These are phyloP conservation scores for Mastomys natalensis DNA, from an alignment of 2,113 vertebrate genomes.

Conservation along the genomic window DNA sequence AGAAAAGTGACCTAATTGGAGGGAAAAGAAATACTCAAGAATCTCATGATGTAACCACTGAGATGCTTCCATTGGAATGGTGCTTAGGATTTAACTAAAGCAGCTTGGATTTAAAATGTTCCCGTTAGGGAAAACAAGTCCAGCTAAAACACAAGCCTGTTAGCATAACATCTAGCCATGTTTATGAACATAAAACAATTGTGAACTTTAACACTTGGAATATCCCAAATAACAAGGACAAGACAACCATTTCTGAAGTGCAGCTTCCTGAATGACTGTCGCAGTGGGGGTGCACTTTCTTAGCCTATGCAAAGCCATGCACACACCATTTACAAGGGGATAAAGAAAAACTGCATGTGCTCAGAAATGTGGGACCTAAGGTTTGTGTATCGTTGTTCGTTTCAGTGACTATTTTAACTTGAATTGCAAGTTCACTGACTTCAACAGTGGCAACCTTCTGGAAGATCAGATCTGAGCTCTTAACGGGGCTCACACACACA, in stretches of 20 bases:
- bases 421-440: conserved; percentile 61
- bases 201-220: conserved; percentile 65
- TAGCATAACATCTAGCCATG: conserved; percentile 22
- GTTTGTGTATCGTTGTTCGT: neutral
- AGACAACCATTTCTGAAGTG: conserved; percentile 72
- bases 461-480: conserved; percentile 49
- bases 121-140: neutral
- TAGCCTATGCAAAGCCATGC: conserved; percentile 57
- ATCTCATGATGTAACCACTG: conserved; percentile 54
- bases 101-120: conserved; percentile 35
- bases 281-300: conserved; percentile 19
- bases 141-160: neutral
- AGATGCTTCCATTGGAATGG: conserved; percentile 18
- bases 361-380: conserved; percentile 67
- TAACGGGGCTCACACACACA: neutral
- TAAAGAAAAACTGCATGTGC: conserved; percentile 59
- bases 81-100: neutral
- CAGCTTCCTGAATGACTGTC: conserved; percentile 65
- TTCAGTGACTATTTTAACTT: conserved; percentile 37
- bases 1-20: conserved; percentile 53
- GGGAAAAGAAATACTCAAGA: neutral
- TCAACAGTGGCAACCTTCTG: conserved; percentile 65
- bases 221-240: conserved; percentile 47
- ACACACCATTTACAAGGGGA: neutral
- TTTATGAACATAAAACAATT: conserved; percentile 71